Conservation (phyloP, 1,140 invertebrate species). For the Aporrectodea caliginosa region DNA sequence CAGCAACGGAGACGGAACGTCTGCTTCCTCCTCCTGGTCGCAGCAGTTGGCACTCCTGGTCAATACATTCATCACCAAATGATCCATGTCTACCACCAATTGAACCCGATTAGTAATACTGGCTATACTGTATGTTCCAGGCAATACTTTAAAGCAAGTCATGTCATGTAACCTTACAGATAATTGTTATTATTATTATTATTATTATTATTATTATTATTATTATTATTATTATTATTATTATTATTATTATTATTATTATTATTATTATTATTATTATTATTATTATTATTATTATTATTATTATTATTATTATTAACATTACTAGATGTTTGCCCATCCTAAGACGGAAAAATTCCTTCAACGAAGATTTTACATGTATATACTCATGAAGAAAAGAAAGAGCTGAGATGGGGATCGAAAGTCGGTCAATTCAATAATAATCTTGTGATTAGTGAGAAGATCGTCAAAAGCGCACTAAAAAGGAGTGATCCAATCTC, state of each 20-base stretch:
- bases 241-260: constrained; percentile 9
- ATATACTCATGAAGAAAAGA: not conserved
- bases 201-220: not conserved
- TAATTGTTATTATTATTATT: too few species aligned
- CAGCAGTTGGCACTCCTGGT: too few species aligned
- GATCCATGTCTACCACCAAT: too few species aligned
- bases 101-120: too few species aligned
- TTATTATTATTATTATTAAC: not conserved
- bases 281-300: constrained; percentile 1
- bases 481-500: too few species aligned
- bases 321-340: not conserved
- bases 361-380: not conserved
- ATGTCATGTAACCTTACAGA: not conserved
- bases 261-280: constrained; percentile 16
- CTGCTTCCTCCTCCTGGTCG: too few species aligned
- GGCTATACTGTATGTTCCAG: too few species aligned
- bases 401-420: not conserved
- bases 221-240: not conserved
- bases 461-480: too few species aligned
- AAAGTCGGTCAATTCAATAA: not conserved
- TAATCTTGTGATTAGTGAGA: not conserved
- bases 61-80: too few species aligned
- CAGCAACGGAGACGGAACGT: too few species aligned
- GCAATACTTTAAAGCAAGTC: not conserved
- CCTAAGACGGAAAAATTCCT: not conserved